Percentiles rank a stretch among this genome's conserved stretches.
Evolutionary conservation across 2,888 invertebrate genomes (phyloP).

Genomic region (Homarus gammarus): DNA sequence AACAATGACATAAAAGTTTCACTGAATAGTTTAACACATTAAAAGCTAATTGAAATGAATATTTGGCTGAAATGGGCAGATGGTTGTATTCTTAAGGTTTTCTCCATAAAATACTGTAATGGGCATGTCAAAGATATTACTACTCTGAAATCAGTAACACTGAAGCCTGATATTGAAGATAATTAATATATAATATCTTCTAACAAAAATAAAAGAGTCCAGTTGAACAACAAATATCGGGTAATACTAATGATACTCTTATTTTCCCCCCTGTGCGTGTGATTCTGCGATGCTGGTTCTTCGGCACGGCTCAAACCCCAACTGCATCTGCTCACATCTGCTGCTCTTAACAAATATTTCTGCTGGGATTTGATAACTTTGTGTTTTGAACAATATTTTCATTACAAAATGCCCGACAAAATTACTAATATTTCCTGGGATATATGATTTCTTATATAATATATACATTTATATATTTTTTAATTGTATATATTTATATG

Average conservation of each 20-base stretch:
- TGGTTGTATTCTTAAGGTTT: no score
- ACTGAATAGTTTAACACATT: no score
- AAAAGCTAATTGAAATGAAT: no score
- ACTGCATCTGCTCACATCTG: constrained; percentile 17
- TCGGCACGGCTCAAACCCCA: background rate
- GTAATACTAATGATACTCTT: constrained; percentile 7
- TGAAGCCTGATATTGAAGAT: no score
- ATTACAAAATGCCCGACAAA: background rate
- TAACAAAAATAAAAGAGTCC: background rate
- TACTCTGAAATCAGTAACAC: no score
- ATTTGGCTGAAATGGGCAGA: no score
- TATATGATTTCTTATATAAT: constrained; percentile 4
- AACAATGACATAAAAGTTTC: no score
- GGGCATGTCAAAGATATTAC: no score
- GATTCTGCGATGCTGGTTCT: constrained; percentile 8
- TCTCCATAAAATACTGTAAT: no score
- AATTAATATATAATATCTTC: constrained; percentile 20
- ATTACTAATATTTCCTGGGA: background rate
- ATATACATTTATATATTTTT: constrained; percentile 10
- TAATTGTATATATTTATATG: constrained; percentile 40
- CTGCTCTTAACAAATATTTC: constrained; percentile 21
- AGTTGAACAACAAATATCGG: background rate
- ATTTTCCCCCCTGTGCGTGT: constrained; percentile 15
- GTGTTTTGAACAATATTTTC: background rate
- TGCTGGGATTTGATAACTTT: background rate